Evolutionary conservation across 1,140 invertebrate species (phyloP).

Genomic region (Drosophila santomea): DNA sequence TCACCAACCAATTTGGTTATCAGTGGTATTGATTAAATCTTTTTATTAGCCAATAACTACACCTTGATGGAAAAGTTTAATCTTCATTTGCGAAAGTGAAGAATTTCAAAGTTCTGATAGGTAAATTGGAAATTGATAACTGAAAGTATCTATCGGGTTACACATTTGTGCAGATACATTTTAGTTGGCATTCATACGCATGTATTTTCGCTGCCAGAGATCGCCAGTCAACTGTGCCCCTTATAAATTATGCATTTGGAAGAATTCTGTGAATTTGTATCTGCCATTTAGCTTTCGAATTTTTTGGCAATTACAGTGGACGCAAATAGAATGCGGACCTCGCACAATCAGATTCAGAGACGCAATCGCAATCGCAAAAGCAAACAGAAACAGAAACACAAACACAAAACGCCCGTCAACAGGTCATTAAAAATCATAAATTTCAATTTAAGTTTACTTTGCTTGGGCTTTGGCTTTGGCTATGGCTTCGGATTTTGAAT

Average conservation of each 20-base stretch:
- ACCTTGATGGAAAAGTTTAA: conserved; percentile 15
- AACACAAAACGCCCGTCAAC: conserved; percentile 61
- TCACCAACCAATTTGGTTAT: conserved; percentile 13
- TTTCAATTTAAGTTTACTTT: conserved; percentile 83
- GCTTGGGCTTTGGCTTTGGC: conserved; percentile 31
- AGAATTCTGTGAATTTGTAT: conserved; percentile 5
- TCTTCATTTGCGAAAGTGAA: conserved; percentile 1
- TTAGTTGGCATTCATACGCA: too few relatives aligned
- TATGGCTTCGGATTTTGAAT: conserved; percentile 14
- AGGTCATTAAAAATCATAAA: conserved; percentile 84
- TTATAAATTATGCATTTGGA: background rate
- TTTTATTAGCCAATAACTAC: conserved; percentile 10
- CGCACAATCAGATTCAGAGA: conserved; percentile 8
- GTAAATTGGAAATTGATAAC: background rate
- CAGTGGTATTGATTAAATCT: conserved; percentile 14
- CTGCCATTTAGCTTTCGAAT: conserved; percentile 18
- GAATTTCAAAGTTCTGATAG: background rate
- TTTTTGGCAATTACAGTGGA: conserved; percentile 35
- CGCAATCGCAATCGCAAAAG: background rate
- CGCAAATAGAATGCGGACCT: conserved; percentile 10
- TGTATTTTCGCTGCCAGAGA: background rate
- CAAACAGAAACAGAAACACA: too few relatives aligned
- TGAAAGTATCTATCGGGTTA: background rate
- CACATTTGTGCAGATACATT: background rate
- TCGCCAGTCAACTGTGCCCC: background rate